Conservation (phyloP, 2,888 invertebrate genomes). For the Athalia circularis region DNA sequence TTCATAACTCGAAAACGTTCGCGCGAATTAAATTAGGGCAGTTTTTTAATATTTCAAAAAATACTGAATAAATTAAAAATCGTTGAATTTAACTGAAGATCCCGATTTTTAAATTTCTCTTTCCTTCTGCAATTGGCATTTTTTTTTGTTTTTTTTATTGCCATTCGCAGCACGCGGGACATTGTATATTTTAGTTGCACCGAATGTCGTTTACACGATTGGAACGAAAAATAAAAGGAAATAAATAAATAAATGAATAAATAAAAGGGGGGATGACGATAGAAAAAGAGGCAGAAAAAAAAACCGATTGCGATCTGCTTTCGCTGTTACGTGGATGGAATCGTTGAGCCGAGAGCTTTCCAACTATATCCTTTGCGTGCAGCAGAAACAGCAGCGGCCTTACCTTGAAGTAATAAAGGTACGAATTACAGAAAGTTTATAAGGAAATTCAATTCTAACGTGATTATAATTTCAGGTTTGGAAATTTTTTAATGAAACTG, state of each 20-base stretch:
- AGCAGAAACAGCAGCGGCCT: background rate
- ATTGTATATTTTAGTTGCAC: background rate
- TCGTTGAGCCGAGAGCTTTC: slow-evolving; percentile 36
- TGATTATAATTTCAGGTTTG: background rate
- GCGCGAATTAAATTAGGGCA: too few species aligned
- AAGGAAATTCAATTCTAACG: background rate
- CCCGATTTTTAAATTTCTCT: too few species aligned
- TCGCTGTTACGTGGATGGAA: slow-evolving; percentile 34
- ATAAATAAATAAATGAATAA: too few species aligned
- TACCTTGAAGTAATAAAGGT: slow-evolving; percentile 25
- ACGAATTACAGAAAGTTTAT: background rate
- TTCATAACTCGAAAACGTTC: too few species aligned
- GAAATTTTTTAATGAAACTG: too few species aligned
- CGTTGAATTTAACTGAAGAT: too few species aligned
- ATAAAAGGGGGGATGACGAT: too few species aligned
- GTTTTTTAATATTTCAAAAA: too few species aligned
- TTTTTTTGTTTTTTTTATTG: too few species aligned
- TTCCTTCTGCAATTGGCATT: too few species aligned
- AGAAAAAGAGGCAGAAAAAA: background rate
- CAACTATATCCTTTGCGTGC: slow-evolving; percentile 26
- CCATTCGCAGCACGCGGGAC: background rate
- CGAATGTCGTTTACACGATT: slow-evolving; percentile 20
- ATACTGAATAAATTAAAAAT: too few species aligned
- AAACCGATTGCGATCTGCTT: slow-evolving; percentile 24
- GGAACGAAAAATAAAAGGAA: background rate